phyloP scores from a whole-genome alignment of 2,113 vertebrate species.

The Cygnus atratus region DNA sequence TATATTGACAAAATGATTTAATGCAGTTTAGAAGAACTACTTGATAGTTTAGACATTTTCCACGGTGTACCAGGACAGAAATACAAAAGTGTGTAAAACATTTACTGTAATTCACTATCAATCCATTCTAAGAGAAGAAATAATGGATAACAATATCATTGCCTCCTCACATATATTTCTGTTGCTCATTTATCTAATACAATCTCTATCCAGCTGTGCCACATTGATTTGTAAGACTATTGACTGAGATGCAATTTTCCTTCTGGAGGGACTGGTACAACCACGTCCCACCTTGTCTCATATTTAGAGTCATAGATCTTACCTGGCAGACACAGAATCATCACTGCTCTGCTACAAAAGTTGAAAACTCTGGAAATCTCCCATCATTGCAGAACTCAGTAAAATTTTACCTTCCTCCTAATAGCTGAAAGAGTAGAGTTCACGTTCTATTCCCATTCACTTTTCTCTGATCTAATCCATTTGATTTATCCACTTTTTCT shows the following conservation, averaged over 20 bases:
- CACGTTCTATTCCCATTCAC: neutral
- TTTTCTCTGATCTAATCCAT: neutral
- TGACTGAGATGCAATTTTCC: conserved; percentile 13
- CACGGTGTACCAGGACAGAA: conserved; percentile 22
- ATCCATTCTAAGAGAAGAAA: conserved; percentile 56
- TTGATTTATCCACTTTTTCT: neutral
- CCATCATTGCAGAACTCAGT: neutral
- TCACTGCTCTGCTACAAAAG: neutral
- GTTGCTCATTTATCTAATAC: conserved; percentile 53
- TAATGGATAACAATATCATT: conserved; percentile 53
- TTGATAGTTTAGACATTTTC: conserved; percentile 43
- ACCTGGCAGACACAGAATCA: neutral
- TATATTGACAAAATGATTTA: conserved; percentile 72
- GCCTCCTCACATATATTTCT: conserved; percentile 61
- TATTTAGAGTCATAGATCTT: neutral
- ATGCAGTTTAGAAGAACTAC: conserved; percentile 52
- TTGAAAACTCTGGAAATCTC: neutral
- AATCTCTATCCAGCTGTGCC: conserved; percentile 53
- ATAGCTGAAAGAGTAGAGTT: neutral
- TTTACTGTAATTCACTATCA: conserved; percentile 61
- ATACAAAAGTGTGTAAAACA: conserved; percentile 38
- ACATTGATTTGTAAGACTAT: conserved; percentile 11
- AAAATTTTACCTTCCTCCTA: neutral
- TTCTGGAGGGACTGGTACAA: conserved; percentile 41
- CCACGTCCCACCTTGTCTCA: neutral